Evolutionary conservation across 1,140 invertebrate genomes (phyloP).

Genomic region (Drosophila guanche): DNA sequence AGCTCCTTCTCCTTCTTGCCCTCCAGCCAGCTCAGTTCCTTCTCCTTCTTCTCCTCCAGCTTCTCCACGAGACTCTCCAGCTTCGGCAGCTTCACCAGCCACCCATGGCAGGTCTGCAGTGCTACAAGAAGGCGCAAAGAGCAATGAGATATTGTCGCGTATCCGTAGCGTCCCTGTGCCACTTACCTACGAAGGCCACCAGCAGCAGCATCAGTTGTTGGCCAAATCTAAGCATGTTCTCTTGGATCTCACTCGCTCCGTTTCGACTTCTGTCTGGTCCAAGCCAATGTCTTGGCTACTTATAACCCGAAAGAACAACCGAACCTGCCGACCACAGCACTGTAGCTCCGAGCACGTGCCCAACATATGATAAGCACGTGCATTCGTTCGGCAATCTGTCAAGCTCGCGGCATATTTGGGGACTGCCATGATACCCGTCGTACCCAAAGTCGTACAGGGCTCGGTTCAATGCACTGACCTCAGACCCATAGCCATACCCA

Average conservation of each 20-base stretch:
- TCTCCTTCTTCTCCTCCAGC: conserved; percentile 31
- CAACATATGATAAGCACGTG: conserved; percentile 64
- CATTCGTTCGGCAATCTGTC: conserved; percentile 34
- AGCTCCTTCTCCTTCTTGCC: conserved; percentile 58
- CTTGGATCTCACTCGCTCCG: not conserved
- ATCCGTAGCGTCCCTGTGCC: not conserved
- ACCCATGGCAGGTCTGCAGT: conserved; percentile 43
- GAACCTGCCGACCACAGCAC: not conserved
- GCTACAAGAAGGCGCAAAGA: conserved; percentile 25
- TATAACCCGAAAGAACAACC: conserved; percentile 47
- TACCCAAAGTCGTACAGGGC: not conserved
- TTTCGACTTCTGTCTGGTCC: conserved; percentile 17
- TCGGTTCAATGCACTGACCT: conserved; percentile 34
- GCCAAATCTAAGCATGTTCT: conserved; percentile 42
- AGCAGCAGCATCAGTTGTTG: conserved; percentile 56
- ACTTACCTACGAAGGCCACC: conserved; percentile 58
- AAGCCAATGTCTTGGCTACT: conserved; percentile 36
- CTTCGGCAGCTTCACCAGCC: conserved; percentile 50
- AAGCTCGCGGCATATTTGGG: conserved; percentile 43
- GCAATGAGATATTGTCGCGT: not conserved
- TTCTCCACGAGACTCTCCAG: conserved; percentile 43
- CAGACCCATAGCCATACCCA: not conserved
- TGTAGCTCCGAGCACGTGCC: conserved; percentile 56
- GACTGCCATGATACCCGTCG: conserved; percentile 27
- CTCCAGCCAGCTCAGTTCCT: conserved; percentile 41